Percentiles rank a stretch among this genome's conserved stretches.
phyloP scores from a whole-genome alignment of 2,797 vertebrate genomes.

The Rhyacichthys aspro region DNA sequence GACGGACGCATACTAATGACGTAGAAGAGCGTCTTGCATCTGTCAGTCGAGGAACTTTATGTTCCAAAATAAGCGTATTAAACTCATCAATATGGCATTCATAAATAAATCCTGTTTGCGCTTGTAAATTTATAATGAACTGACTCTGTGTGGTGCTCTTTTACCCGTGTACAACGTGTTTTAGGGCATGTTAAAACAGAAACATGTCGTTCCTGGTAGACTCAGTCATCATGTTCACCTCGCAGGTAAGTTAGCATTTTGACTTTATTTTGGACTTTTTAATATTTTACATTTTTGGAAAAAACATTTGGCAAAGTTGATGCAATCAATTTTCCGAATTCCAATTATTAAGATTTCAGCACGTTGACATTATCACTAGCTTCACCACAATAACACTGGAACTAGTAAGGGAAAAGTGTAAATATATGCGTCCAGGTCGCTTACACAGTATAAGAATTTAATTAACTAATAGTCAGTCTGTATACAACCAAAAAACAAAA shows the following conservation, averaged over 20 bases:
- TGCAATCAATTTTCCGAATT: no score
- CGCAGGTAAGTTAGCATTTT: conserved; percentile 82
- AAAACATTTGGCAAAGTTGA: no score
- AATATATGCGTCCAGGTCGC: no score
- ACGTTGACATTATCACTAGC: no score
- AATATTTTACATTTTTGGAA: neutral
- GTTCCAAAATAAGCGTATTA: conserved; percentile 38
- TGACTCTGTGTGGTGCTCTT: neutral
- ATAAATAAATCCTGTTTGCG: neutral
- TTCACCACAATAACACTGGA: no score
- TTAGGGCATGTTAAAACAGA: conserved; percentile 5
- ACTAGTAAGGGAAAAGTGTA: no score
- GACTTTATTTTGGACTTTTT: neutral
- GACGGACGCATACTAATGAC: conserved; percentile 37
- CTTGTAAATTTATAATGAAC: conserved; percentile 31
- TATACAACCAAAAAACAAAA: no score
- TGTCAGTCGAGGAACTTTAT: conserved; percentile 39
- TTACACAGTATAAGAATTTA: no score
- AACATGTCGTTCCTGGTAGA: conserved; percentile 94
- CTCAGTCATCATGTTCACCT: conserved; percentile 94
- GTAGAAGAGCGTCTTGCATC: neutral
- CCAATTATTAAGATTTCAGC: no score
- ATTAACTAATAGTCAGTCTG: no score
- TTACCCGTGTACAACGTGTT: neutral
- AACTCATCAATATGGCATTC: conserved; percentile 1